Evolutionary conservation across 2,888 invertebrate genomes (phyloP), one percentile per base, ranked within the genome.

Genomic region (Leptinotarsa rubiginosa): DNA sequence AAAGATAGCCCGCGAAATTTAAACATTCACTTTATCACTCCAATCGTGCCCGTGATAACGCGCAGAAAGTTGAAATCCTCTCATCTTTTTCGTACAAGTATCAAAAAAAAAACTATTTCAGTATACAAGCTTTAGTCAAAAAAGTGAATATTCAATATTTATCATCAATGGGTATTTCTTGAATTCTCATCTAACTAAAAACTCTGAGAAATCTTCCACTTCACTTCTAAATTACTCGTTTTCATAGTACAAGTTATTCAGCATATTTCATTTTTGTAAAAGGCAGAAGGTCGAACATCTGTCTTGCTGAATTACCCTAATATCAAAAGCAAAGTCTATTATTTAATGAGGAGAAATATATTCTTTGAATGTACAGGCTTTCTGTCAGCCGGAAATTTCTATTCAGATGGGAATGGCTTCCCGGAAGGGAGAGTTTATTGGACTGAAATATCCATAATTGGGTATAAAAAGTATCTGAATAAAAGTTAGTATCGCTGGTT

Each of bases 261-360:
- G 4, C n/a, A 18, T 52, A 18, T 52, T 12, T 10, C 12, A 52
- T 52, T 52, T 59, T 22, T 59, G 25, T 52, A 20, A 3, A 22
- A 20, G 15, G 59, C 20, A 59, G 25, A 25, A 59, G 4, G 15
- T 25, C 22, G 59, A 25, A 15, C 22, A 16, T 59, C 20, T 13
- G 52, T 25, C 59, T 25, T 13, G 22, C 59, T 5, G 59, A 25
- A 59, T 25, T 25, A 56, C 56, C 13, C 22, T 59, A 13, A 15
- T 59, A 22, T 59, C 59, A 59, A 25, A 59, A 25, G 59, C 59
- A 20, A 59, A 20, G 59, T 59, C 16, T 59, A 59, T 59, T 25
- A 25, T 59, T 22, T 25, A 59, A 52, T 52, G 52, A 52, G 52
- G 59, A 59, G 59, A 59, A 25, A 59, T 59, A 59, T 59, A 25